Percentiles rank a stretch among this genome's conserved stretches.
phyloP scores from a whole-genome alignment of 2,888 invertebrate species.

The Nephrotoma appendiculata region DNA sequence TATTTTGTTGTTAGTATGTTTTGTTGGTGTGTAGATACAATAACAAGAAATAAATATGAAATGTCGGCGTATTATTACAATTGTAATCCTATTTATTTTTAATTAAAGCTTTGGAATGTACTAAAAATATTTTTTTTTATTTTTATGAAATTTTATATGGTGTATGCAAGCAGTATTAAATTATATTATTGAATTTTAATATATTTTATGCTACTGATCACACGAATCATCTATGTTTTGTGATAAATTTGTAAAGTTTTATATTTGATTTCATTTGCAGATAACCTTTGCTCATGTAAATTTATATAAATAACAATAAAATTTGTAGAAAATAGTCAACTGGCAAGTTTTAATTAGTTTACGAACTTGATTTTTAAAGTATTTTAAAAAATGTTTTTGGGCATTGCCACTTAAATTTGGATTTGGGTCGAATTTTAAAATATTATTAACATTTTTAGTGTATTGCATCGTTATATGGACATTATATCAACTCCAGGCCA shows the following conservation, averaged over 20 bases:
- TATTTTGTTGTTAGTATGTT: not conserved
- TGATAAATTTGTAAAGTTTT: not conserved
- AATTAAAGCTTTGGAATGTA: not conserved
- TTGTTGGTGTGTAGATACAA: not conserved
- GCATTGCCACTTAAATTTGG: no score
- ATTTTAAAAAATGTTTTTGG: no score
- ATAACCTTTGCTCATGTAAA: not conserved
- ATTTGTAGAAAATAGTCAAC: not conserved
- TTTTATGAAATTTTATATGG: not conserved
- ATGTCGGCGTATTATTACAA: not conserved
- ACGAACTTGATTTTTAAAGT: no score
- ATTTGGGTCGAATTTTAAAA: no score
- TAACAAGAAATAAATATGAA: not conserved
- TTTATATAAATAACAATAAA: not conserved
- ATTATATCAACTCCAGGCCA: no score
- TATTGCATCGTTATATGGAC: no score
- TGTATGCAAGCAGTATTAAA: not conserved
- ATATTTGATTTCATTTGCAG: not conserved
- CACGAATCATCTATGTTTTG: not conserved
- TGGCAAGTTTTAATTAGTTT: no score
- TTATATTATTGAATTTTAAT: not conserved
- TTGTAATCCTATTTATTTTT: not conserved
- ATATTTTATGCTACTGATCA: not conserved
- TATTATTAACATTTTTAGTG: no score
- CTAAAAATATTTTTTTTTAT: not conserved